Percentiles rank a stretch among this genome's conserved stretches.
Conservation (phyloP, 2,888 invertebrate genomes). For the Teleiodes luculella region DNA sequence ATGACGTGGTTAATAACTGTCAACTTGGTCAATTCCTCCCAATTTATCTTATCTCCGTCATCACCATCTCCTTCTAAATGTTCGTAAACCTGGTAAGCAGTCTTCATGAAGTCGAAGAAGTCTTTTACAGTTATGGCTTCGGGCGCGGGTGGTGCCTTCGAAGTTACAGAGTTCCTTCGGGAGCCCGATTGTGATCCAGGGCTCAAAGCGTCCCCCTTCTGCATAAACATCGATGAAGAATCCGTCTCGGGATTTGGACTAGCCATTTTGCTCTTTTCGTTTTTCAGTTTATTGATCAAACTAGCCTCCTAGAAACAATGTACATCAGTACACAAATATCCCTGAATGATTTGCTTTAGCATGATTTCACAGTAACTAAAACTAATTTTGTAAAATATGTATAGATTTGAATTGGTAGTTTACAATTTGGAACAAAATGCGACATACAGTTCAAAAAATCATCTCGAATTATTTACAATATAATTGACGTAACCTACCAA, state of each 20-base stretch:
- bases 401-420: slow-evolving; percentile 6
- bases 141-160: slow-evolving; percentile 47
- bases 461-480: slow-evolving; percentile 16
- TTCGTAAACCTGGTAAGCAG: slow-evolving; percentile 83
- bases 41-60: slow-evolving; percentile 65
- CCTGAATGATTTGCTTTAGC: background rate
- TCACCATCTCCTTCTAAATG: slow-evolving; percentile 66
- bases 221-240: slow-evolving; percentile 61
- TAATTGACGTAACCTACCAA: slow-evolving; percentile 13
- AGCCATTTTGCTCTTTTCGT: slow-evolving; percentile 46
- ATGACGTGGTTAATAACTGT: slow-evolving; percentile 71
- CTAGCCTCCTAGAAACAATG: slow-evolving; percentile 1
- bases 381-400: background rate
- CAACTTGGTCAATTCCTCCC: slow-evolving; percentile 73
- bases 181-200: slow-evolving; percentile 44
- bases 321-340: background rate
- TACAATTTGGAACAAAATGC: slow-evolving; percentile 18
- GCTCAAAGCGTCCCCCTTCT: slow-evolving; percentile 47
- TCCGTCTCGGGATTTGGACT: slow-evolving; percentile 55
- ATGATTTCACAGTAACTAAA: background rate
- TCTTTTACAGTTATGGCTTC: slow-evolving; percentile 84
- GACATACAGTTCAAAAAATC: slow-evolving; percentile 12
- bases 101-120: slow-evolving; percentile 85
- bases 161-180: slow-evolving; percentile 39
- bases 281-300: slow-evolving; percentile 12